Base-by-base conservation (phyloP, 1,140 invertebrate genomes). In the Halesus radiatus region DNA sequence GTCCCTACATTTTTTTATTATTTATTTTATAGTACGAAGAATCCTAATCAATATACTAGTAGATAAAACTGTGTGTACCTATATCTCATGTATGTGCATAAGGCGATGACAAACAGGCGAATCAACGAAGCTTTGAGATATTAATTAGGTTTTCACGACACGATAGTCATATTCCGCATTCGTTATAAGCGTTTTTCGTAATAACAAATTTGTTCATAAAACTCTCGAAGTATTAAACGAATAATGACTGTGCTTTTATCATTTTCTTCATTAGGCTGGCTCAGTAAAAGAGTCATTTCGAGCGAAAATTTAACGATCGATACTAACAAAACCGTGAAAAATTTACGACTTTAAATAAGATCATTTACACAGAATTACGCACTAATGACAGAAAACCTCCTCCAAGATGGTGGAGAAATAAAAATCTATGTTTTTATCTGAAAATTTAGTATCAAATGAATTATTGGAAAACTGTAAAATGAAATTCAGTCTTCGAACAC, bases 241-340 rank as follows among this genome's bases (percentile, higher is more conserved):
- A 26, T 66, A 29, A 66, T 32, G 62, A n/a, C 23, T 3, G 37
- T 45, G 62, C 62, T 26, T 29, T 66, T 29, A 29, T 29, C 23
- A n/a, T 32, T 29, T 66, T 26, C 10, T 32, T 45, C n/a, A 15
- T 18, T 45, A 60, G 56, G 26, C 7, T 18, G 56, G 22, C 16
- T 1, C 32, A 62, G 26, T 26, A 77, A 64, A 77, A 66, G 18
- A 62, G 75, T 77, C 52, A 77, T 77, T 77, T 77, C 16, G 62
- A 20, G 32, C 45, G 23, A 77, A 77, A 29, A 50, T 77, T 77
- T 77, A 62, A 77, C 58, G 62, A 45, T 77, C 58, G 60, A 77
- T 77, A 62, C 18, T 77, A 77, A 77, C 75, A 62, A 66, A 77
- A 60, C 75, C 62, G 66, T 66, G 45, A 64, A 52, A 64, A 64